phyloP scores from a whole-genome alignment of 2,888 invertebrate genomes.

The Mesorhabditis belari region DNA sequence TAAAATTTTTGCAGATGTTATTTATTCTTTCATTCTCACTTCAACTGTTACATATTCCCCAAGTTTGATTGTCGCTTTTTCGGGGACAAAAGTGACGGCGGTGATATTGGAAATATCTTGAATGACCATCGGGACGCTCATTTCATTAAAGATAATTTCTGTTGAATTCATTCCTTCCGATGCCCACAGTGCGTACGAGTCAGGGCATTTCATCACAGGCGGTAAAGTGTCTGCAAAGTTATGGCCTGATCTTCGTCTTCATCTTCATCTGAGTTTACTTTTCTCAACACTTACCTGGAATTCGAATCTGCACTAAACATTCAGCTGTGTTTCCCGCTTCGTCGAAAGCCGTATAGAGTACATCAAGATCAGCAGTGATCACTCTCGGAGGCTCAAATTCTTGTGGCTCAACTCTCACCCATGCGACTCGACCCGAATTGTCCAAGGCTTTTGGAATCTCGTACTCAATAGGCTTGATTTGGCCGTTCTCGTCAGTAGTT shows the following conservation, averaged over 20 bases:
- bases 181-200: conserved; percentile 47
- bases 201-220: conserved; percentile 52
- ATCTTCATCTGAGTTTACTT: neutral
- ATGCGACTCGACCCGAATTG: conserved; percentile 78
- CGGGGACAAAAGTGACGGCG: conserved; percentile 27
- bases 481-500: conserved; percentile 70
- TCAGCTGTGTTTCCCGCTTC: conserved; percentile 94
- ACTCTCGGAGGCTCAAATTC: conserved; percentile 63
- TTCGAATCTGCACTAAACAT: conserved; percentile 83
- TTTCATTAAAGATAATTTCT: conserved; percentile 43
- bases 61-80: conserved; percentile 25
- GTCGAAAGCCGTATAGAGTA: conserved; percentile 85
- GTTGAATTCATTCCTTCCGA: conserved; percentile 19
- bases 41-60: conserved; percentile 35
- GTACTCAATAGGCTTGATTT: conserved; percentile 81
- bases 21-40: neutral
- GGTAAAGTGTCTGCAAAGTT: conserved; percentile 47
- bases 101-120: conserved; percentile 52
- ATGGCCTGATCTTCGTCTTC: neutral
- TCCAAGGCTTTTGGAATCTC: conserved; percentile 88
- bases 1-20: conserved; percentile 5
- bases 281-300: conserved; percentile 32
- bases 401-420: conserved; percentile 82
- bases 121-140: conserved; percentile 42
- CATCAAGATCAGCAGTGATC: conserved; percentile 29